These are phyloP conservation scores for Nesidiocoris tenuis DNA, from an alignment of 2,888 invertebrate species.

Conservation along the genomic window DNA sequence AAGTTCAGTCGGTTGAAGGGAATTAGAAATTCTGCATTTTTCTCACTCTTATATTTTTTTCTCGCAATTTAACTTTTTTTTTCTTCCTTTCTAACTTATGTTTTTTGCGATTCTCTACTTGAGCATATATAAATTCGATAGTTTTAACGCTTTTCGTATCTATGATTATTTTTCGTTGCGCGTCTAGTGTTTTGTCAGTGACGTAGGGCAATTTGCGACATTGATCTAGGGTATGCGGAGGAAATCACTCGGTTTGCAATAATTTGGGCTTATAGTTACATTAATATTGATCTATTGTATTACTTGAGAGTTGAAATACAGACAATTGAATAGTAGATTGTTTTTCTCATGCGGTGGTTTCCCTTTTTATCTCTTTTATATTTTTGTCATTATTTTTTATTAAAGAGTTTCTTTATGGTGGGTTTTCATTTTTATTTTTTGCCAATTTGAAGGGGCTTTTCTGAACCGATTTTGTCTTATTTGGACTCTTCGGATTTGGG, in stretches of 20 bases:
- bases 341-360: conserved; percentile 1
- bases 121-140: background rate
- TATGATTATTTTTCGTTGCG: too few relatives aligned
- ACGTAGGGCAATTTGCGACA: conserved; percentile 13
- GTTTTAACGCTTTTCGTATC: too few relatives aligned
- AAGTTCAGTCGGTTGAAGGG: too few relatives aligned
- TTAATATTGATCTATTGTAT: conserved; percentile 27
- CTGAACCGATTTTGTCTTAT: background rate
- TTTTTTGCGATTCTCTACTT: conserved; percentile 23
- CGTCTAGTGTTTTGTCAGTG: too few relatives aligned
- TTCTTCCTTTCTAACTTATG: conserved; percentile 6
- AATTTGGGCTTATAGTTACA: conserved; percentile 39
- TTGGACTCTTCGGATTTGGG: background rate
- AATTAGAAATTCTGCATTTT: too few relatives aligned
- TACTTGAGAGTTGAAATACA: conserved; percentile 38
- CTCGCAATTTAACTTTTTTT: conserved; percentile 17
- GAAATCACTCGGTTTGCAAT: conserved; percentile 35
- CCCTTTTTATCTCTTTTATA: too few relatives aligned
- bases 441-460: background rate
- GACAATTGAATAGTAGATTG: conserved; percentile 31
- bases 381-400: too few relatives aligned
- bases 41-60: conserved; percentile 11
- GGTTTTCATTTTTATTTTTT: too few relatives aligned
- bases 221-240: conserved; percentile 27
- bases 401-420: too few relatives aligned